These are phyloP conservation scores for Lycocorax pyrrhopterus DNA, from an alignment of 2,113 vertebrate genomes.

Conservation along the genomic window DNA sequence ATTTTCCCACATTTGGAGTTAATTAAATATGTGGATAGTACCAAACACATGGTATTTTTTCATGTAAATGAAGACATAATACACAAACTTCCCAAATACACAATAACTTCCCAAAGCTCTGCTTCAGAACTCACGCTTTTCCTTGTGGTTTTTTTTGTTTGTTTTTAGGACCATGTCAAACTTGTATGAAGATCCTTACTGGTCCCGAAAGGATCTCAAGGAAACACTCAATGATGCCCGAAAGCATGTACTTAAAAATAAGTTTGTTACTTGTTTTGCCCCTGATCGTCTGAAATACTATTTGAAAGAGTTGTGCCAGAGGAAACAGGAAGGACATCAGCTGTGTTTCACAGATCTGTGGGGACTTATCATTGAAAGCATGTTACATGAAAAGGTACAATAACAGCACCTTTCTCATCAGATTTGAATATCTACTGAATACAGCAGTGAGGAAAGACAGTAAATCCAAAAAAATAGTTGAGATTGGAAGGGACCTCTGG, in stretches of 20 bases:
- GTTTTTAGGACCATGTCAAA: slow-evolving; percentile 77
- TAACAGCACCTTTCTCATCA: not conserved
- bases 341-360: slow-evolving; percentile 79
- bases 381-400: slow-evolving; percentile 77
- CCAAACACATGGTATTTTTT: not conserved
- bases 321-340: slow-evolving; percentile 71
- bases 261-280: slow-evolving; percentile 64
- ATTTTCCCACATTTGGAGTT: not conserved
- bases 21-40: not conserved
- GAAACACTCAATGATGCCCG: slow-evolving; percentile 41
- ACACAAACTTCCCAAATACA: not conserved
- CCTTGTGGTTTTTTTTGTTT: not conserved
- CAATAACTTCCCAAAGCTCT: not conserved
- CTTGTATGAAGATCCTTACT: slow-evolving; percentile 78
- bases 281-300: slow-evolving; percentile 72
- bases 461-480: not conserved
- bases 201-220: slow-evolving; percentile 80
- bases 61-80: not conserved
- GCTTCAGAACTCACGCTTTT: not conserved
- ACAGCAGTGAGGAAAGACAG: not conserved
- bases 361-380: slow-evolving; percentile 79
- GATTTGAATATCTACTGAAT: not conserved
- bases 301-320: slow-evolving; percentile 64
- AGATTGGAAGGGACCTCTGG: not conserved
- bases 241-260: slow-evolving; percentile 72